Percentiles rank a stretch among this genome's conserved stretches.
Evolutionary conservation across 2,888 invertebrate species (phyloP).

Genomic region (Gari tellinella): DNA sequence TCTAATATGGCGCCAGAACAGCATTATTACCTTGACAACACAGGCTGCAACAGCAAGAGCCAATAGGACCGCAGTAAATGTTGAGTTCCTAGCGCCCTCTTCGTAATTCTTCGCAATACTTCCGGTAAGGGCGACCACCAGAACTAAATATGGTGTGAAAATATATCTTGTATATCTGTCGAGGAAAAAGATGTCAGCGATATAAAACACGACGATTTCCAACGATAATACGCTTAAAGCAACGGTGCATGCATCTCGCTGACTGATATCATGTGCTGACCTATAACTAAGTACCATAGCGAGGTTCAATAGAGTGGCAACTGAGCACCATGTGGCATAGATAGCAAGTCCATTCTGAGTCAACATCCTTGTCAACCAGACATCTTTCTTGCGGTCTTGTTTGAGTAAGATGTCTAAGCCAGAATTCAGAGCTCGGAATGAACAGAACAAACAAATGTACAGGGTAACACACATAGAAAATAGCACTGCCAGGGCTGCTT

Average conservation of each 20-base stretch:
- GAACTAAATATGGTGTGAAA: conserved; percentile 79
- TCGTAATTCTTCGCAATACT: conserved; percentile 73
- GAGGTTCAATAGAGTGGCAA: conserved; percentile 79
- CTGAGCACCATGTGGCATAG: conserved; percentile 79
- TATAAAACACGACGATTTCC: conserved; percentile 72
- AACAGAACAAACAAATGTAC: conserved; percentile 71
- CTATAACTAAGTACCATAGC: conserved; percentile 74
- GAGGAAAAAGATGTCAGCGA: conserved; percentile 75
- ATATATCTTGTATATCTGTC: conserved; percentile 80
- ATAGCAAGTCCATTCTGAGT: conserved; percentile 81
- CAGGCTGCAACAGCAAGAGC: conserved; percentile 38
- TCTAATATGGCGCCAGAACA: conserved; percentile 57
- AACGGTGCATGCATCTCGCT: conserved; percentile 68
- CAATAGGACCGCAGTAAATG: conserved; percentile 71
- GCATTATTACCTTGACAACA: conserved; percentile 52
- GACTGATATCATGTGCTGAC: conserved; percentile 42
- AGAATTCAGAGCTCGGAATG: conserved; percentile 67
- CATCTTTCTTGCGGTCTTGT: conserved; percentile 66
- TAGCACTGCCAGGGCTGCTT: conserved; percentile 63
- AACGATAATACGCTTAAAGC: conserved; percentile 69
- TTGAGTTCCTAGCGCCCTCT: conserved; percentile 66
- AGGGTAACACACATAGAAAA: conserved; percentile 65
- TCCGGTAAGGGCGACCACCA: conserved; percentile 77
- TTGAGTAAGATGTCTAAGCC: conserved; percentile 61
- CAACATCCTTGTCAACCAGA: conserved; percentile 78